A percentile compares a stretch with the other conserved stretches of the same genome.
Evolutionary conservation across 2,113 vertebrate genomes (phyloP).

Genomic region (Muntiacus muntjak): DNA sequence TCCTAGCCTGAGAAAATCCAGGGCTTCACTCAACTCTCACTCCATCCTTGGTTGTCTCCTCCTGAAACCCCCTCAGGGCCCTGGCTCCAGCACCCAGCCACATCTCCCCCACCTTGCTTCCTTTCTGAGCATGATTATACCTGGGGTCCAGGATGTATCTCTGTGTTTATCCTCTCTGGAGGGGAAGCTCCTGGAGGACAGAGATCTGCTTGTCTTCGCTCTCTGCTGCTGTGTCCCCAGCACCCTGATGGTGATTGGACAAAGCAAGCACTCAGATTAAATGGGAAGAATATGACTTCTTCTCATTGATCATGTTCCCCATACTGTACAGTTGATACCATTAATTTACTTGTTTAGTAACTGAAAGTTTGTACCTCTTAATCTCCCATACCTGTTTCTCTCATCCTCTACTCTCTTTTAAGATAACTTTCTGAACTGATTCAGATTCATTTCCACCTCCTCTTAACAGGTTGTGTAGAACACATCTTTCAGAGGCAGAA

Average conservation of each 20-base stretch:
- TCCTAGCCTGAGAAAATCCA: not conserved
- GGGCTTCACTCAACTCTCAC: rapidly evolving
- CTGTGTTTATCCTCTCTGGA: not conserved
- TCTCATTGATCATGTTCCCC: not conserved
- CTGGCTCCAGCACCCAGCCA: not conserved
- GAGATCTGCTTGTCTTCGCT: not conserved
- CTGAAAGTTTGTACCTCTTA: not conserved
- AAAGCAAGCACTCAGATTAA: not conserved
- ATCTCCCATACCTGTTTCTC: not conserved
- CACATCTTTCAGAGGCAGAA: not conserved
- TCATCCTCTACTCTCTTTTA: not conserved
- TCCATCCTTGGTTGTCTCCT: not conserved
- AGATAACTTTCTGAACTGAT: not conserved
- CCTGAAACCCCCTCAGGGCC: not conserved
- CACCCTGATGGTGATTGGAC: too few relatives aligned
- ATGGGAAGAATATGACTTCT: not conserved
- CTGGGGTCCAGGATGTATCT: not conserved
- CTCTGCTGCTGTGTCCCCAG: not conserved
- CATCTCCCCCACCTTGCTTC: not conserved
- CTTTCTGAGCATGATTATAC: not conserved
- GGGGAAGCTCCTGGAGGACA: not conserved
- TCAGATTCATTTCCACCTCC: not conserved
- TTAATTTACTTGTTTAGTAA: not conserved
- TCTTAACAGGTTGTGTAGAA: not conserved
- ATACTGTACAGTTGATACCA: not conserved